Evolutionary conservation across 2,113 vertebrate genomes (phyloP), one percentile per base, ranked within the genome.

Genomic region (Zosterops lateralis): DNA sequence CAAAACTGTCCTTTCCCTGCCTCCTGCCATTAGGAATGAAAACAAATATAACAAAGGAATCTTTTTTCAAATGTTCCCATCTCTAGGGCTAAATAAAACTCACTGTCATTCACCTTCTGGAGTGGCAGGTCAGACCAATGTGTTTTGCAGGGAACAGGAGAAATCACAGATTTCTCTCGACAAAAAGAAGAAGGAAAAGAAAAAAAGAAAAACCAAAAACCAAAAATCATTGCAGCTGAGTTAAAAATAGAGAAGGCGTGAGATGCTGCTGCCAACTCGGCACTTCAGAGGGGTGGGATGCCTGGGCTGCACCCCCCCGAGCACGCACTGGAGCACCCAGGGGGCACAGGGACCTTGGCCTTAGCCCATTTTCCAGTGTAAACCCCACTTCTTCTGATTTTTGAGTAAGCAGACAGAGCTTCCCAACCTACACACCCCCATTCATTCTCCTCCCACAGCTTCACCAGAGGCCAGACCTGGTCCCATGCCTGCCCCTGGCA

Each of bases 21-120:
- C 97, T 97, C 57, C 70, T 96, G 95, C 79, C 94, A 93, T 97
- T 97, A 92, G 91, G 96, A 97, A 68, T 93, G 85, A 97, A 97
- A 93, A 92, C 84, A 93, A 93, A 93, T 93, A 67, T 50, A 91
- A 91, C 65, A 84, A 79, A 93, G 71, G 65, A 82, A 45, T 57
- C 75, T 94, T 87, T 92, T 82, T 94, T 86, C 34, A 86, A 92
- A 92, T 60, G 82, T 87, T 87, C 81, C 91, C 70, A 92, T 96
- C 29, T 5, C 77, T 54, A 90, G 70, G 81, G 90, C 96, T 97
- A 97, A 97, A 95, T 96, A 97, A 97, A 97, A 92, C 96, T 97
- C 82, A 96, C 95, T 97, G 97, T 93, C 96, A 97, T 96, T 97
- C 93, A 96, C 93, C 95, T 97, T 95, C 97, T 93, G 95, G 95